Evolutionary conservation across 2,113 vertebrate genomes (phyloP).

Genomic region (Serilophus lunatus): DNA sequence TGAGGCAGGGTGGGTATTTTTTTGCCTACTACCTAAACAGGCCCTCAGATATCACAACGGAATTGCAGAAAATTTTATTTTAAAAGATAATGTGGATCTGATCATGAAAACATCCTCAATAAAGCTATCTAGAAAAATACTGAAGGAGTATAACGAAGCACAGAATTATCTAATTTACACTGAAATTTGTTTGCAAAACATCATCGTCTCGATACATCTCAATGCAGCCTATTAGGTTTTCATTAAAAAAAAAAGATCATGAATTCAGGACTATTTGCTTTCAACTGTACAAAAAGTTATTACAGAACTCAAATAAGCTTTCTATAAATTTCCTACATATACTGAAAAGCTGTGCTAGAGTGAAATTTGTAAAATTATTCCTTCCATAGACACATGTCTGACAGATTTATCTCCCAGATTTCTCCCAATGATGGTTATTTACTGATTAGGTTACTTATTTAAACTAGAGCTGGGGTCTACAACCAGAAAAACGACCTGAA

Average conservation of each 20-base stretch:
- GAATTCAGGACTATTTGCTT: background rate
- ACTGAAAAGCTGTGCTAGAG: background rate
- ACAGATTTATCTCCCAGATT: background rate
- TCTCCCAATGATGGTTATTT: background rate
- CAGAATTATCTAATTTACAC: background rate
- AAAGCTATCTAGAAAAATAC: background rate
- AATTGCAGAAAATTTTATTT: background rate
- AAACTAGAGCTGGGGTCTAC: background rate
- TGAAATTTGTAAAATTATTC: background rate
- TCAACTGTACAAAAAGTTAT: background rate
- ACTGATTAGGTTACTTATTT: background rate
- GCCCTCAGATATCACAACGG: background rate
- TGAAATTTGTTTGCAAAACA: background rate
- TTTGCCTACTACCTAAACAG: background rate
- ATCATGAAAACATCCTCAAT: background rate
- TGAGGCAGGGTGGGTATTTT: no score
- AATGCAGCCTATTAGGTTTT: background rate
- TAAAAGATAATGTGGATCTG: no score
- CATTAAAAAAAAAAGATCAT: no score
- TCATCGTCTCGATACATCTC: background rate
- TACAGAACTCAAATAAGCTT: background rate
- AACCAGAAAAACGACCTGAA: background rate
- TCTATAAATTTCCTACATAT: background rate
- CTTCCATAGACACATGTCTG: background rate
- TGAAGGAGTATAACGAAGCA: background rate